Evolutionary conservation across 2,113 vertebrate species (phyloP), one percentile per base, ranked within the genome.

Genomic region (Centropus unirufus): DNA sequence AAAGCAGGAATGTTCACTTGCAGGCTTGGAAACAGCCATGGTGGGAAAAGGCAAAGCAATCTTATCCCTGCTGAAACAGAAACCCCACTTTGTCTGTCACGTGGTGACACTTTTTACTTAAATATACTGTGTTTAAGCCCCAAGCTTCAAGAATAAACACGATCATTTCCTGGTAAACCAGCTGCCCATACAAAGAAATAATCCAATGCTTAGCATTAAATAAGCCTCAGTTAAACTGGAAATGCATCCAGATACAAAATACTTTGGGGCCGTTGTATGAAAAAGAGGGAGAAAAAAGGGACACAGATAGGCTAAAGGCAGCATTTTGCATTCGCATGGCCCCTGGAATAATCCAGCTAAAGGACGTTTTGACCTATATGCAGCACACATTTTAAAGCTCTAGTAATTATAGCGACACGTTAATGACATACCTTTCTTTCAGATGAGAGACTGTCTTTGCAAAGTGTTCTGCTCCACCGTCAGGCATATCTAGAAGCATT

Each of bases 401-500:
- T 51, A 92, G 39, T 49, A 92, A 1, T 22, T 49, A 58, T 1
- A 81, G 58, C 51, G 88, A 86, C 30, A 34, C 39, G 39, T 44
- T 58, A 69, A 75, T 14, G 17, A 72, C 21, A 57, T 98, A 99
- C 99, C 98, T 99, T 97, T 99, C 98, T 92, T 99, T 99, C 83
- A 99, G 97, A 78, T 97, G 97, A 11, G 97, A 97, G 36, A 99
- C 99, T 0, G 99, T 99, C 92, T 98, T 98, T 74, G 99, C 99
- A 80, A 99, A 98, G 93, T 99, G 99, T 84, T 97, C 98, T 3
- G 99, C 99, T 62, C 99, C 99, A 69, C 99, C 99, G 34, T 99
- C 99, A 15, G 98, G 93, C 79, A 99, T 90, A 97, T 99, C 99
- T 99, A 95, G 58, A 93, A 93, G 94, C 36, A 97, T 94, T 87